A percentile compares a stretch with the other conserved stretches of the same genome.
phyloP scores from a whole-genome alignment of 2,113 vertebrate species.

The Marcusenius ussheri region DNA sequence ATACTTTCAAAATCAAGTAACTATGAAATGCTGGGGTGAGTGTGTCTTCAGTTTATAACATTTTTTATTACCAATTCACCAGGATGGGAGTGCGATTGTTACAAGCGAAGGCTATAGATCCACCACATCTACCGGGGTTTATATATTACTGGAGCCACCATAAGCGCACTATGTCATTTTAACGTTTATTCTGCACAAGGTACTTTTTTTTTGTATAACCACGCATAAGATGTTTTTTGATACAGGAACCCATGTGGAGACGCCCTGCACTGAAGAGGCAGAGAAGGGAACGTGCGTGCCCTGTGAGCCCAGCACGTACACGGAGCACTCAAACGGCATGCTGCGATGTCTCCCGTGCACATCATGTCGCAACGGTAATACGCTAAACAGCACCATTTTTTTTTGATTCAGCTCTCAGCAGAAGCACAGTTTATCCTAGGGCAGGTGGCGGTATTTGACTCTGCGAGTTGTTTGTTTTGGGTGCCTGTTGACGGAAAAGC shows the following conservation, averaged over 20 bases:
- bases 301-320: constrained; percentile 59
- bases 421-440: not conserved
- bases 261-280: constrained; percentile 45
- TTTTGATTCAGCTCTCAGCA: not conserved
- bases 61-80: not conserved
- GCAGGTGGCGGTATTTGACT: not conserved
- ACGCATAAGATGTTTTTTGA: not conserved
- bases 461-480: not conserved
- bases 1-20: not conserved
- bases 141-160: not conserved
- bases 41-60: not conserved
- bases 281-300: constrained; percentile 45
- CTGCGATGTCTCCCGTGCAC: constrained; percentile 60
- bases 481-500: not conserved
- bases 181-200: not conserved
- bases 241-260: constrained; percentile 56
- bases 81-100: not conserved
- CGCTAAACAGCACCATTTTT: not conserved
- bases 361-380: constrained; percentile 59
- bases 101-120: not conserved
- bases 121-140: not conserved
- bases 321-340: constrained; percentile 66
- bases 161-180: not conserved
- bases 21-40: not conserved
- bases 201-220: not conserved